Percentiles rank a stretch among this genome's conserved stretches.
Evolutionary conservation across 2,113 vertebrate genomes (phyloP).

Genomic region (Panthera uncia): DNA sequence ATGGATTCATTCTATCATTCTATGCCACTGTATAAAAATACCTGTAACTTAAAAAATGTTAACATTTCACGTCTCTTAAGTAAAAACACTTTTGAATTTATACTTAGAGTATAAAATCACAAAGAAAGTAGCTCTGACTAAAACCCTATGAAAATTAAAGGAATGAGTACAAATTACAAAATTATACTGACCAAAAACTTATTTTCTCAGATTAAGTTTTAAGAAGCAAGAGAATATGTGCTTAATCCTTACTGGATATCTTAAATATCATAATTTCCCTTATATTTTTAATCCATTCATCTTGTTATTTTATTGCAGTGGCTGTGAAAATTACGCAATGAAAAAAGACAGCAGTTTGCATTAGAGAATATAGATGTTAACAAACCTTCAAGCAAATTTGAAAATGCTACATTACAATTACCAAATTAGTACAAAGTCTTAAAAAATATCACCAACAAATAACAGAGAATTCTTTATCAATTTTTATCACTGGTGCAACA

Average conservation of each 20-base stretch:
- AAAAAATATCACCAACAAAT: conserved; percentile 8
- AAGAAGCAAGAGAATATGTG: neutral
- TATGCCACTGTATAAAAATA: conserved; percentile 42
- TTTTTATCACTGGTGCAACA: conserved; percentile 26
- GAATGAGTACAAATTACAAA: conserved; percentile 15
- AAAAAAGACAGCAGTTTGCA: neutral
- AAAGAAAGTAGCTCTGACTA: neutral
- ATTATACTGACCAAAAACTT: conserved; percentile 18
- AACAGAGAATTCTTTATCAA: neutral
- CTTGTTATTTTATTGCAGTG: conserved; percentile 36
- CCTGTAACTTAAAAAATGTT: conserved; percentile 37
- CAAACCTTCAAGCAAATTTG: neutral
- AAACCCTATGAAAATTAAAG: conserved; percentile 39
- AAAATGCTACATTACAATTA: conserved; percentile 35
- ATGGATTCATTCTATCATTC: neutral
- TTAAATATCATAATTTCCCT: neutral
- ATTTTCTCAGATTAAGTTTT: neutral
- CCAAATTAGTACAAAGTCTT: conserved; percentile 22
- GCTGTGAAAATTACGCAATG: neutral
- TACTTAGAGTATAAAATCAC: conserved; percentile 39
- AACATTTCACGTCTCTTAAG: conserved; percentile 44
- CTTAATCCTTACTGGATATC: neutral
- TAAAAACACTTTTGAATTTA: conserved; percentile 28
- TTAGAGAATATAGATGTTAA: neutral
- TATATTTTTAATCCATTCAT: conserved; percentile 38